Evolutionary conservation across 2,797 vertebrate species (phyloP), one percentile per base, ranked within the genome.

Genomic region (Zenarchopterus dispar): DNA sequence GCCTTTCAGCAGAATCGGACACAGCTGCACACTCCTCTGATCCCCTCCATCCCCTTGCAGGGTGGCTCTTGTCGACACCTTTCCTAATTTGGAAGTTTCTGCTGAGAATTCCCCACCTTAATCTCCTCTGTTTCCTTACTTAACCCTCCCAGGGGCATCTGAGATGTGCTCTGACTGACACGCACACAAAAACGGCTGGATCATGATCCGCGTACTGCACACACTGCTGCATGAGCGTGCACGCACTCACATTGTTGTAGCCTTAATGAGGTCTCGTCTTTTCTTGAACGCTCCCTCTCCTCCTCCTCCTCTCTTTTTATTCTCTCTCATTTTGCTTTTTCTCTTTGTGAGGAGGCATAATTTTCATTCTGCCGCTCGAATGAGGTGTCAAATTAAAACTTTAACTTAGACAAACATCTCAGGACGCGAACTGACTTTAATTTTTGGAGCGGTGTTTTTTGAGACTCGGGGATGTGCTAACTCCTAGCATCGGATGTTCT

Each of bases 61-160:
- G 70, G 80, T 85, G 81, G 80, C 84, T 88, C 73, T 67, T 72
- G 76, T 67, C 80, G 87, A 84, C 89, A 91, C 88, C 88, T 91
- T 92, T 93, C 92, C 84, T 48, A 60, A 93, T 93, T 93, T 93
- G 90, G 90, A 90, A 57, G 7, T 67, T 86, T 92, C 76, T 78
- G 77, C 90, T 84, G 85, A 92, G 90, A 92, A 93, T 91, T 91
- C 84, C 87, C 88, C 83, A 90, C 86, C 88, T 92, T 87, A 93
- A 93, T 94, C 90, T 93, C 74, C 68, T 82, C 81, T 80, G 77
- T 83, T 92, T 93, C 91, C 89, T 64, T 90, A 91, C 89, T 93
- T 93, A 91, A 89, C 78, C 81, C 67, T 86, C 89, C 86, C 89
- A 62, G 24, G 82, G 86, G 85, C 58, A 80, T 67, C 53, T 55